Base-by-base conservation (phyloP, 2,113 vertebrate genomes). In the Puntigrus tetrazona region DNA sequence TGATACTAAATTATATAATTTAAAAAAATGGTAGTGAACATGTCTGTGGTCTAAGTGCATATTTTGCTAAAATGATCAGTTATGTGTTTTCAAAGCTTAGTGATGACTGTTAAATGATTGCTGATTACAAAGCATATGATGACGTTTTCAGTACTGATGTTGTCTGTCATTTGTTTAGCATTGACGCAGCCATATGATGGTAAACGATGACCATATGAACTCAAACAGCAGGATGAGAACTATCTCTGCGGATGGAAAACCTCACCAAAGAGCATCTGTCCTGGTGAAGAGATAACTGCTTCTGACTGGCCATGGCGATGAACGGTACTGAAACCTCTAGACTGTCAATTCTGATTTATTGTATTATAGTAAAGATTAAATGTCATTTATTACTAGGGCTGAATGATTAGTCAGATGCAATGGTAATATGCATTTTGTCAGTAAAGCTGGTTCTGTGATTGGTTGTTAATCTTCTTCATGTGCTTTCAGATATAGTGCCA, bases 241-340 rank as follows among this genome's bases (percentile, higher is more conserved):
- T 38, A 38, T 38, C 10, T 13, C 9, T 13, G 22, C 80, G 45
- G 72, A 79, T 55, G 75, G 84, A 75, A 79, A 78, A 78, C 82
- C 84, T 25, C 84, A 90, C 63, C 34, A 7, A 85, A 38, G n/a
- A 85, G 81, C 52, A 90, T 90, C 11, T 65, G 3, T 59, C 57
- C 86, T 18, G 85, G 85, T 29, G 87, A 89, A 85, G 87, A 90
- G 5, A 81, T 89, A 38, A 89, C 81, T n/a, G 55, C 83, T 55
- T 86, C 81, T 20, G 87, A 87, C 6, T 88, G 84, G 80, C 84
- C 87, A 75, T 89, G 89, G 84, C 83, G 85, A 85, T 61, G 38
- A 57, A 83, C 72, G 86, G 83, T 84, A 67, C 47, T 83, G 20
- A 82, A 27, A 82, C 31, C 38, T 86, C 16, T 57, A 81, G 16